These are phyloP conservation scores for Mobula hypostoma DNA, from an alignment of 2,113 vertebrate genomes.

Conservation along the genomic window DNA sequence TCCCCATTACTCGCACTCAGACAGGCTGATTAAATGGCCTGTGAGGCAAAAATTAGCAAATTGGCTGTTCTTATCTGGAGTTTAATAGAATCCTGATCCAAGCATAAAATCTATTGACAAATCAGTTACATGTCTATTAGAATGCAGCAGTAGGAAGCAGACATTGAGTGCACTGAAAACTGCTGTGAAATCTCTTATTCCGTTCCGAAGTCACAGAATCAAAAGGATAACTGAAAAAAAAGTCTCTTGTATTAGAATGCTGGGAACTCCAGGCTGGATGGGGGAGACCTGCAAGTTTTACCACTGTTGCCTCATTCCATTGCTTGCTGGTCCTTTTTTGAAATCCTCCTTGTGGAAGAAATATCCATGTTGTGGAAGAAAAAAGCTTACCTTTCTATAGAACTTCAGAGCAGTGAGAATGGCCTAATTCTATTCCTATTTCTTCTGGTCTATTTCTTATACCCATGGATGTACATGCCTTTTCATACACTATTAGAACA, in stretches of 20 bases:
- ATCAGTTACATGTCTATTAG: conserved; percentile 21
- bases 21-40: conserved; percentile 9
- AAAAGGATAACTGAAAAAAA: background rate
- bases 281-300: background rate
- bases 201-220: background rate
- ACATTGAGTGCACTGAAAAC: background rate
- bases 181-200: background rate
- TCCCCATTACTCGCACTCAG: background rate
- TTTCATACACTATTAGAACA: background rate
- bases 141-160: background rate
- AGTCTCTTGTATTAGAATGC: background rate
- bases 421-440: too few relatives aligned
- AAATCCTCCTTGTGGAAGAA: background rate
- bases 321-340: background rate
- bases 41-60: conserved; percentile 20
- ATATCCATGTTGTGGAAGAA: background rate
- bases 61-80: conserved; percentile 24
- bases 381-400: background rate
- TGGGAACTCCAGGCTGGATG: background rate
- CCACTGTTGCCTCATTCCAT: background rate
- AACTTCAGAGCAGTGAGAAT: background rate
- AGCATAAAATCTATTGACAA: conserved; percentile 32
- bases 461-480: background rate
- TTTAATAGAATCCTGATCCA: conserved; percentile 21
- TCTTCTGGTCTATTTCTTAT: background rate